Base-by-base conservation (phyloP, 2,113 vertebrate genomes). In the Malurus alboscapulatus region DNA sequence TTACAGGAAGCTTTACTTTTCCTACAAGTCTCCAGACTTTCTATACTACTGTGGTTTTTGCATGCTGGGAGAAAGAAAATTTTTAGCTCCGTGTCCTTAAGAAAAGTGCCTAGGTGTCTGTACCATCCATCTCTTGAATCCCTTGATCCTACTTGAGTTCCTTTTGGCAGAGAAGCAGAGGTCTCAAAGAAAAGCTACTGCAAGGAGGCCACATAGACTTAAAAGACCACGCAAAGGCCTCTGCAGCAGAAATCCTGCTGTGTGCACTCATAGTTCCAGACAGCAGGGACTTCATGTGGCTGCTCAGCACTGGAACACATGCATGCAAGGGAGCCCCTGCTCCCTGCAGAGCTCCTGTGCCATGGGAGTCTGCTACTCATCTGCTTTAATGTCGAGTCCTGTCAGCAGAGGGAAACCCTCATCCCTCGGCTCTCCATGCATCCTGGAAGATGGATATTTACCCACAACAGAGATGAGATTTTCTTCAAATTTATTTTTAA, bases 1-100 rank as follows among this genome's bases (percentile, higher is more conserved):
- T 88, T 40, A 29, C 26, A 54, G 53, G 42, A 87, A 81, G 59
- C 68, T 93, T 90, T 69, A 20, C 21, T 38, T 77, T 83, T 82
- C 62, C 65, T 85, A 34, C 34, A 76, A 9, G 45, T 48, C n/a
- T 34, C 15, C 16, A 50, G 55, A 26, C 4, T 78, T 95, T 61
- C 34, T 71, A 1, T 34, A 5, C 12, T 79, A 16, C 13, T 61
- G 48, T 2, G 6, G 5, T 16, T 45, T 74, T 51, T 90, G 34
- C 17, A 16, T 34, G 14, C 55, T 58, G 63, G 21, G 20, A 54
- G 21, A 76, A 81, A 76, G 9, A 16, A 10, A 36, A 1, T 54
- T 91, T 91, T 50, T 63, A 85, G 24, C 14, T 55, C 27, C 25
- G 0, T 45, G 79, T 84, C 16, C 71, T 40, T 32, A 53, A 63